Evolutionary conservation across 2,113 vertebrate species (phyloP).

Genomic region (Pimephales promelas): DNA sequence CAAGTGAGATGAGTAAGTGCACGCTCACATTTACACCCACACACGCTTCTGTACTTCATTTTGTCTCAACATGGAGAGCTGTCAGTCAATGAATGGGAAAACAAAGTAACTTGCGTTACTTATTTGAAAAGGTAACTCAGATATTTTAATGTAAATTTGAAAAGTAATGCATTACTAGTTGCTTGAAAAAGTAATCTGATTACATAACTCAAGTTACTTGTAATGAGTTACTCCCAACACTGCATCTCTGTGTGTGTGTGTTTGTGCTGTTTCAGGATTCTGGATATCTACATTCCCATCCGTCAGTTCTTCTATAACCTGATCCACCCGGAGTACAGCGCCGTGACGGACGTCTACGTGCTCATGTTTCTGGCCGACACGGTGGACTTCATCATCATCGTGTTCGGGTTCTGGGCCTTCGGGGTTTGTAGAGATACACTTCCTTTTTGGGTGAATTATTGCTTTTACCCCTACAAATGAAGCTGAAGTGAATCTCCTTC

Average conservation of each 20-base stretch:
- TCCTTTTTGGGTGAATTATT: not conserved
- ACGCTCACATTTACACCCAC: no score
- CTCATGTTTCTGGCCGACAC: slow-evolving; percentile 96
- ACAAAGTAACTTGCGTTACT: no score
- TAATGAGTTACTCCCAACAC: no score
- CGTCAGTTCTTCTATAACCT: slow-evolving; percentile 91
- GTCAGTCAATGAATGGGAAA: no score
- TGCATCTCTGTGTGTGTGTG: no score
- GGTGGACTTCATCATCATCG: slow-evolving; percentile 93
- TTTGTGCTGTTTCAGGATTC: slow-evolving; percentile 68
- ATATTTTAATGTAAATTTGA: no score
- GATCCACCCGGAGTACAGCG: slow-evolving; percentile 93
- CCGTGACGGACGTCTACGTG: slow-evolving; percentile 93
- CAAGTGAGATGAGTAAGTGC: no score
- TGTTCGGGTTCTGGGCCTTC: slow-evolving; percentile 95
- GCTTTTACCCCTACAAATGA: not conserved
- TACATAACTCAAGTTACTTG: no score
- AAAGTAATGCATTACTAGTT: not conserved
- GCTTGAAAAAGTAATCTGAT: no score
- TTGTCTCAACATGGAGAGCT: no score
- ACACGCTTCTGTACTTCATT: no score
- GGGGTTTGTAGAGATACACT: slow-evolving; percentile 88
- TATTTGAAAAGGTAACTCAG: no score
- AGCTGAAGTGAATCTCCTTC: not conserved
- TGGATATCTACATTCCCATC: slow-evolving; percentile 86